A percentile compares a stretch with the other conserved stretches of the same genome.
Conservation (phyloP, 2,113 vertebrate species). For the Rhinopomastus cyanomelas region DNA sequence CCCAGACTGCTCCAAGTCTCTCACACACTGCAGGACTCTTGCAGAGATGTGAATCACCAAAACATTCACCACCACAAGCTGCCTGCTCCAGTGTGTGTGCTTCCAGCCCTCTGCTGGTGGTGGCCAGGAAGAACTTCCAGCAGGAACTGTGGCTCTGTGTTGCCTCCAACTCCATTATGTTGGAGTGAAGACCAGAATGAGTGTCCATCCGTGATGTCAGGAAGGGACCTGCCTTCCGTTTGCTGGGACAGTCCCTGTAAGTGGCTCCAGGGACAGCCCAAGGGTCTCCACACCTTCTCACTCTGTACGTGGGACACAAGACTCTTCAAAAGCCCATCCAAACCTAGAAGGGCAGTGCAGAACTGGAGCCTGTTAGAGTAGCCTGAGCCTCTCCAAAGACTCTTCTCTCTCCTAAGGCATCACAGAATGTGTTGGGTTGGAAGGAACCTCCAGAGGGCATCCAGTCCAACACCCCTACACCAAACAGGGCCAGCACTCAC, state of each 20-base stretch:
- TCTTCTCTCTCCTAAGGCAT: not conserved
- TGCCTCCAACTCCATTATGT: no score
- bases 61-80: not conserved
- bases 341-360: not conserved
- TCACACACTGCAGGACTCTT: no score
- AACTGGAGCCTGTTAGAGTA: not conserved
- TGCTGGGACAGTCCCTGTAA: not conserved
- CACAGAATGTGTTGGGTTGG: no score
- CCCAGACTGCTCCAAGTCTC: not conserved
- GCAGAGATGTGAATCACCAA: not conserved
- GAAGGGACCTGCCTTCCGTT: not conserved
- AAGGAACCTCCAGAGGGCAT: no score
- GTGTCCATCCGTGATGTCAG: rapidly evolving
- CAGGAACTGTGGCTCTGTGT: not conserved
- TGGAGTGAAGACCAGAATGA: not conserved
- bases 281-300: not conserved
- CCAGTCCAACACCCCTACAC: no score
- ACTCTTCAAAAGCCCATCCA: not conserved
- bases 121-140: not conserved
- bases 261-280: not conserved
- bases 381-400: not conserved
- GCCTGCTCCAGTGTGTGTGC: not conserved
- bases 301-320: not conserved
- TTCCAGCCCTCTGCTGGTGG: conserved; percentile 34
- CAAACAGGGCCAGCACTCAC: no score